Evolutionary conservation across 30 jellyfish, hydroid and myxozoan species (phyloP).

Genomic region (Nemopilema nomurai): DNA sequence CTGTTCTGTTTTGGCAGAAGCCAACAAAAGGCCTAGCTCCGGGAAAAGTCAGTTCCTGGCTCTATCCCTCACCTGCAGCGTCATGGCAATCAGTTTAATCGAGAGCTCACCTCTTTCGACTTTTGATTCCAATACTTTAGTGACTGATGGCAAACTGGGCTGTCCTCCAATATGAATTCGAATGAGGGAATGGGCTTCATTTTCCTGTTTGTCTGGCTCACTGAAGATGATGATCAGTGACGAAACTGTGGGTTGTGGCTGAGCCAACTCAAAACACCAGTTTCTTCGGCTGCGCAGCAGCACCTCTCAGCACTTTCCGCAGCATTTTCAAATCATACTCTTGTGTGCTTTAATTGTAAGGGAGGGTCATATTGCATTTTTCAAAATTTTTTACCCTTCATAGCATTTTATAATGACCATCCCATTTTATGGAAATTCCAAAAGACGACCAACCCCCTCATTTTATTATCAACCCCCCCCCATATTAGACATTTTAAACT

Average conservation of each 20-base stretch:
- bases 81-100: neutral
- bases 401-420: no score
- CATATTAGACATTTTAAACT: no score
- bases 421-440: no score
- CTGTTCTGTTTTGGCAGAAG: neutral
- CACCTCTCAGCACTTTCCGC: neutral
- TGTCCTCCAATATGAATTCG: slow-evolving; percentile 83
- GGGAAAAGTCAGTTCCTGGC: neutral
- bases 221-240: neutral
- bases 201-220: neutral
- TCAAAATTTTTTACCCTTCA: no score
- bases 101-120: slow-evolving; percentile 70
- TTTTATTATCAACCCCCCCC: no score
- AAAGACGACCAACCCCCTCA: no score
- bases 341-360: no score
- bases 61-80: neutral
- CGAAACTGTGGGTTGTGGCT: slow-evolving; percentile 12
- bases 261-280: slow-evolving; percentile 1
- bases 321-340: no score
- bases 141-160: slow-evolving; percentile 94
- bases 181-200: slow-evolving; percentile 70
- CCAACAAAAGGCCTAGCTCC: neutral
- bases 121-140: slow-evolving; percentile 83
- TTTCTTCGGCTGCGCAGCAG: slow-evolving; percentile 9
- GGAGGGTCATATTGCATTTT: no score